phyloP scores from a whole-genome alignment of 2,113 vertebrate species.

The Cyphomyrus discorhynchus region DNA sequence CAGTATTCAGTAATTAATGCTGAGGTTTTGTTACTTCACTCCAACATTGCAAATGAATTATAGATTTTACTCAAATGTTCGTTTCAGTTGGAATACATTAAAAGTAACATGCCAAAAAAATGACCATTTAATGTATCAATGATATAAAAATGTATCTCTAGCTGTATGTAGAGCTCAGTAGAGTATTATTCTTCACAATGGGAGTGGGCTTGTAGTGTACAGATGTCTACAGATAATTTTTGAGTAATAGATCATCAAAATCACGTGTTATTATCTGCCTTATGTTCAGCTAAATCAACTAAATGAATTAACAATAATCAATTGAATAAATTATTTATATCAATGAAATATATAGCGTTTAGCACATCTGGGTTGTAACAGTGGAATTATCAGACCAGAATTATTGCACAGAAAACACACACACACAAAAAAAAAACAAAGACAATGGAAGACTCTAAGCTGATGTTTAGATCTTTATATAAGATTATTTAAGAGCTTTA shows the following conservation, averaged over 20 bases:
- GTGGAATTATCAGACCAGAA: not conserved
- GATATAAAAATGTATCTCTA: not conserved
- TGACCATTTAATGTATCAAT: not conserved
- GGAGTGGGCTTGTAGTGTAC: not conserved
- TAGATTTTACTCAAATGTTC: not conserved
- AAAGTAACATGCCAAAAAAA: not conserved
- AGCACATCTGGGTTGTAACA: not conserved
- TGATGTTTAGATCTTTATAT: not conserved
- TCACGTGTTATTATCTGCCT: not conserved
- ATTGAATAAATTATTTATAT: not conserved
- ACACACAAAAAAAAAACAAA: not conserved
- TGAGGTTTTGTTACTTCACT: conserved; percentile 26
- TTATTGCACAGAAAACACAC: not conserved
- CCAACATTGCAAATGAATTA: conserved; percentile 22
- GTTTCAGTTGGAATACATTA: not conserved
- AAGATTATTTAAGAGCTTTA: not conserved
- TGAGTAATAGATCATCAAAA: not conserved
- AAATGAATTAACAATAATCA: not conserved
- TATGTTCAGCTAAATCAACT: not conserved
- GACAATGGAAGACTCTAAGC: too few species aligned
- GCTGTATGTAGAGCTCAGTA: not conserved
- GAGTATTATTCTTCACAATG: not conserved
- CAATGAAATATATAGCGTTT: not conserved
- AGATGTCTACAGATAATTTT: not conserved
- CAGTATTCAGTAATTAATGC: conserved; percentile 47